Base-by-base conservation (phyloP, 53 echinoderm and acorn worm species). In the Holothuria leucospilota region DNA sequence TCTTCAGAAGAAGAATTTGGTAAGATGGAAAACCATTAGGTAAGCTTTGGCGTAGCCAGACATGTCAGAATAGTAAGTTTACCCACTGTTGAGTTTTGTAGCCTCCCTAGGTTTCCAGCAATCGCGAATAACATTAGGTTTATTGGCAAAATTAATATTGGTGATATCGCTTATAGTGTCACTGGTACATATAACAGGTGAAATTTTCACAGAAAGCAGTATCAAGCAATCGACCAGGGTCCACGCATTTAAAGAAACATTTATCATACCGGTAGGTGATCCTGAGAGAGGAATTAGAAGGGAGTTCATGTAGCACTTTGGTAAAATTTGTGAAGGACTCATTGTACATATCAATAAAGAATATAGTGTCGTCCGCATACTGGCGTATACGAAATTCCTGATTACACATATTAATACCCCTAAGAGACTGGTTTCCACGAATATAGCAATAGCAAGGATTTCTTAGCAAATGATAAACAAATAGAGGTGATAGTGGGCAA, bases 401-500 rank as follows among this genome's bases (percentile, higher is more conserved):
- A 20, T n/a, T n/a, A n/a, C n/a, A n/a, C n/a, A n/a, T n/a, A n/a
- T n/a, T n/a, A n/a, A n/a, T n/a, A n/a, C n/a, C n/a, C n/a, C n/a
- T n/a, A n/a, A n/a, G n/a, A n/a, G n/a, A n/a, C n/a, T n/a, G n/a
- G n/a, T n/a, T n/a, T n/a, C n/a, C n/a, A 63, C 27, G 27, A 11
- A n/a, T n/a, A 65, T 65, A 24, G 28, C 28, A 26, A 28, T 16
- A 11, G 24, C 28, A 16, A 65, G 65, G 3, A 65, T 65, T 65
- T 65, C 25, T 28, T 8, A 2, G 28, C 25, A 24, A 65, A 65
- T 24, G 29, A 38, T 81, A 62, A 81, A 81, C 14, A 81, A 38
- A 63, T 41, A 81, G 16, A n/a, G 82, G 82, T 29, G 82, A 61
- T 9, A 81, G 59, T 6, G 81, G 62, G 62, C 27, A 46, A 8